Percentiles rank a stretch among this genome's conserved stretches.
Conservation (phyloP, 2,797 vertebrate genomes). For the Crocidura indochinensis region DNA sequence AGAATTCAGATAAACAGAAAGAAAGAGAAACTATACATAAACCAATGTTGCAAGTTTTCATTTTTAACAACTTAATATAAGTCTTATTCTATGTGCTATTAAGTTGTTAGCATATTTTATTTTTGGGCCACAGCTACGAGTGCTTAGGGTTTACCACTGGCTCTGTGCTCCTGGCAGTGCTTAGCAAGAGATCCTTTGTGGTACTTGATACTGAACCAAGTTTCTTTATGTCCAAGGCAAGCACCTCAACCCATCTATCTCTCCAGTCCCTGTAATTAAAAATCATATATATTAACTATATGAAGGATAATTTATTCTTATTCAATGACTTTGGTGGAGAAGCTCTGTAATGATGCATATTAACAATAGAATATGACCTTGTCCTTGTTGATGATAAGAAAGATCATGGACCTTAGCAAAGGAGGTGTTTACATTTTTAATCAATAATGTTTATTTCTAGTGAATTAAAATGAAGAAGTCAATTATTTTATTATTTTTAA, state of each 20-base stretch:
- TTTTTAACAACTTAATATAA: constrained; percentile 56
- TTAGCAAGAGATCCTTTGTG: no score
- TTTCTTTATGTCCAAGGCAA: neutral
- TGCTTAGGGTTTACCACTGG: no score
- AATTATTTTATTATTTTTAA: neutral
- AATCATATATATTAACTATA: neutral
- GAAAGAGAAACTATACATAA: neutral
- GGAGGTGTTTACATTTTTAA: constrained; percentile 35
- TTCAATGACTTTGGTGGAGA: neutral
- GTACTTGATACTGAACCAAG: neutral
- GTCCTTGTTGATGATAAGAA: neutral
- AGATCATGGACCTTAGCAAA: constrained; percentile 20
- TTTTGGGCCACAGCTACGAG: no score
- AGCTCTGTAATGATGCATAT: neutral
- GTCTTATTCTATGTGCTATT: neutral
- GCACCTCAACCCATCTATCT: neutral
- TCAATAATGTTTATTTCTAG: constrained; percentile 1
- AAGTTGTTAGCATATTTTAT: neutral
- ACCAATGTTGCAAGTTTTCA: neutral
- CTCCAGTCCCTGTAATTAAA: neutral
- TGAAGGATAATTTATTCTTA: neutral
- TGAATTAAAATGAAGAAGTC: constrained; percentile 11
- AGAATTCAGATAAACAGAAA: neutral
- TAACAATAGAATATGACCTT: neutral
- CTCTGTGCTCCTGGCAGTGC: no score